These are phyloP conservation scores for Calcarius lapponicus DNA, from an alignment of 2,797 vertebrate genomes.

Conservation along the genomic window DNA sequence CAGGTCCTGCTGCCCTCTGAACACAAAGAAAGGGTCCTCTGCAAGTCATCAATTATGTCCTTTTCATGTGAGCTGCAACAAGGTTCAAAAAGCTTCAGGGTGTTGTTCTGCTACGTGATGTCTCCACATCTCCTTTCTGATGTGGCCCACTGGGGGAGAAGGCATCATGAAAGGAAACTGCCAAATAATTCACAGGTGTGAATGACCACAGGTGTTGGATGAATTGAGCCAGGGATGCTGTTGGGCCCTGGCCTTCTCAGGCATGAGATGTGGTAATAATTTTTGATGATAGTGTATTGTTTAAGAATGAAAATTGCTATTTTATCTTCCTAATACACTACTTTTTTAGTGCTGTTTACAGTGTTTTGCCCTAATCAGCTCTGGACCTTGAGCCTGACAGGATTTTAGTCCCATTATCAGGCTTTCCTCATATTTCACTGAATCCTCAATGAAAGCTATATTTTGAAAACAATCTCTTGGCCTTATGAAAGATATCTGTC, in stretches of 20 bases:
- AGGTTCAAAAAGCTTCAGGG: neutral
- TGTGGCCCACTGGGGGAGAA: neutral
- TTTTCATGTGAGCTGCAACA: neutral
- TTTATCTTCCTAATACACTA: neutral
- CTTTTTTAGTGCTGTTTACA: neutral
- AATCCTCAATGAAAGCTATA: neutral
- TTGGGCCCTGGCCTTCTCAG: neutral
- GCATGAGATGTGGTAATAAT: neutral
- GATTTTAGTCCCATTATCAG: neutral
- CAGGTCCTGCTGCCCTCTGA: neutral
- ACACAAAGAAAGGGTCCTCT: neutral
- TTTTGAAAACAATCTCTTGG: neutral
- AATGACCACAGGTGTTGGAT: neutral
- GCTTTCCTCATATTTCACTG: neutral
- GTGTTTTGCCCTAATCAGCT: neutral
- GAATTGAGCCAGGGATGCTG: neutral
- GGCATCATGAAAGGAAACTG: neutral
- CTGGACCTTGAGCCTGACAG: neutral
- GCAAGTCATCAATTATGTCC: neutral
- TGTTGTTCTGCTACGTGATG: accelerated
- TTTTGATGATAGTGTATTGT: neutral
- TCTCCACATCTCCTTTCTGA: neutral
- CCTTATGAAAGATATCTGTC: neutral
- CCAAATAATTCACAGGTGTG: neutral
- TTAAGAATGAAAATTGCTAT: neutral